A percentile compares a stretch with the other conserved stretches of the same genome.
These are phyloP conservation scores for Percina caprodes DNA, from an alignment of 2,113 vertebrate genomes.

Conservation along the genomic window DNA sequence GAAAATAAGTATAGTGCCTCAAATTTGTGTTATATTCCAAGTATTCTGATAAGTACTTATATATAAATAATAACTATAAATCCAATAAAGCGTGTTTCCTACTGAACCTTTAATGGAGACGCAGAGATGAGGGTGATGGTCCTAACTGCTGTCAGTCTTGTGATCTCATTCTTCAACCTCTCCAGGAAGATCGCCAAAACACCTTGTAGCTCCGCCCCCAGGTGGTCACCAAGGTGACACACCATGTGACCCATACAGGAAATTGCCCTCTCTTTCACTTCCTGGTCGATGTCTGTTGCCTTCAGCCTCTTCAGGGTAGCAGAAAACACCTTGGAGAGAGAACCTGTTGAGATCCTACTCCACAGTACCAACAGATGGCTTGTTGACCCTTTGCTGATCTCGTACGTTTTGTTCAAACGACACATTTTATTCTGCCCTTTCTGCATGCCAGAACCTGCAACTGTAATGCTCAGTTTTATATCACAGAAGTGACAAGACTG, in stretches of 20 bases:
- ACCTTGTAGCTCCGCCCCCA: slow-evolving; percentile 86
- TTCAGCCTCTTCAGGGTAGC: slow-evolving; percentile 89
- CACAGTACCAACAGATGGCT: background rate
- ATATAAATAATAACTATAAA: background rate
- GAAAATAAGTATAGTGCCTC: too few relatives aligned
- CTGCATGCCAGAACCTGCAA: too few relatives aligned
- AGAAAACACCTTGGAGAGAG: slow-evolving; percentile 77
- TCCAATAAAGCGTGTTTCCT: background rate
- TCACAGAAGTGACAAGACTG: too few relatives aligned
- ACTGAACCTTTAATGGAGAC: slow-evolving; percentile 84
- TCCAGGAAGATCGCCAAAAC: slow-evolving; percentile 91
- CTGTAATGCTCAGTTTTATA: too few relatives aligned
- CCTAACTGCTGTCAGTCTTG: slow-evolving; percentile 90
- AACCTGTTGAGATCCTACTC: background rate
- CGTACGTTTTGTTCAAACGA: too few relatives aligned
- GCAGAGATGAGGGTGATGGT: slow-evolving; percentile 86
- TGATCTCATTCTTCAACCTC: slow-evolving; percentile 94
- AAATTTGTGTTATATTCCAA: too few relatives aligned
- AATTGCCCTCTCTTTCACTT: slow-evolving; percentile 95
- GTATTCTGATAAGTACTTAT: too few relatives aligned
- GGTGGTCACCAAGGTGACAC: slow-evolving; percentile 88
- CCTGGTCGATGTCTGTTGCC: slow-evolving; percentile 95
- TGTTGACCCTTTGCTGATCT: background rate
- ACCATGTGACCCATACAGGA: slow-evolving; percentile 92
- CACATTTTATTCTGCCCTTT: too few relatives aligned